Conservation (phyloP, 2,113 vertebrate genomes). For the Melierax canorus region DNA sequence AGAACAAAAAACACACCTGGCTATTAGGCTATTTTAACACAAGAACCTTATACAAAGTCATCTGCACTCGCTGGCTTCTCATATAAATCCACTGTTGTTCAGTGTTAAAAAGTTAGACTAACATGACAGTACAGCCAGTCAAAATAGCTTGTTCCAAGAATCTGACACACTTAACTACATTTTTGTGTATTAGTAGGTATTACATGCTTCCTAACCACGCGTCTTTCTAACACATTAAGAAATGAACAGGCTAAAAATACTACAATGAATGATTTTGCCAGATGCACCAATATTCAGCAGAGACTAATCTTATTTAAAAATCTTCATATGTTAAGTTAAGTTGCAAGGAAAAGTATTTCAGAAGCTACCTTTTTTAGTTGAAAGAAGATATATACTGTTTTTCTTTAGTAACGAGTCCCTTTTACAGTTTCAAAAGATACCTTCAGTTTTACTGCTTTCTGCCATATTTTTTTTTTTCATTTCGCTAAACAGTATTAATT, state of each 20-base stretch:
- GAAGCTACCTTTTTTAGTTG: not conserved
- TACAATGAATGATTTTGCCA: not conserved
- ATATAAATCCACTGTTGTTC: not conserved
- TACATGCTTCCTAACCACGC: not conserved
- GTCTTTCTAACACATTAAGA: not conserved
- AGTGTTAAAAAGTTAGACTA: not conserved
- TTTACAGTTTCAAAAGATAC: not conserved
- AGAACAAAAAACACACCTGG: constrained; percentile 46
- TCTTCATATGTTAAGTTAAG: not conserved
- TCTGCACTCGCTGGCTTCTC: not conserved
- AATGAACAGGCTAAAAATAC: not conserved
- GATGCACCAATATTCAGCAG: not conserved
- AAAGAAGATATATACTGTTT: not conserved
- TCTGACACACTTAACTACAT: not conserved
- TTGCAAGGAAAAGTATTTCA: not conserved
- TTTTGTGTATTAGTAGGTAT: not conserved
- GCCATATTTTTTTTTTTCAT: not conserved
- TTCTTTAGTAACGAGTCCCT: not conserved
- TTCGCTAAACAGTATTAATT: not conserved
- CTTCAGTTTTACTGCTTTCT: not conserved
- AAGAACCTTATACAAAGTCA: not conserved
- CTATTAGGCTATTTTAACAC: not conserved
- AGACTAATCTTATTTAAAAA: not conserved
- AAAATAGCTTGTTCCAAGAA: not conserved
- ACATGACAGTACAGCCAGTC: not conserved